Evolutionary conservation across 2,888 invertebrate species (phyloP).

Genomic region (Leptogaster cylindrica): DNA sequence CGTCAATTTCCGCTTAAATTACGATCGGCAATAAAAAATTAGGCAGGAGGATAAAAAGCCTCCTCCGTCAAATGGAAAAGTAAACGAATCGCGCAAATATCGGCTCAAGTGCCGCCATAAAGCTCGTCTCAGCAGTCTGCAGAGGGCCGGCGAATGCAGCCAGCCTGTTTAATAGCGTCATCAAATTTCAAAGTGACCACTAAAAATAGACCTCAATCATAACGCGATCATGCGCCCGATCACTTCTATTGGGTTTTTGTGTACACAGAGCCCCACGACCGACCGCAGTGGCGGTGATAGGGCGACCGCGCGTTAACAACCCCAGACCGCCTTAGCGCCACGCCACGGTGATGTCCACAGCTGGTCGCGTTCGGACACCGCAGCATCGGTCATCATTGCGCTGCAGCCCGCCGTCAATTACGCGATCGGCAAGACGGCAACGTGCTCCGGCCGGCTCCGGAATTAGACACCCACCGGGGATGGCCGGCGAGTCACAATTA

Average conservation of each 20-base stretch:
- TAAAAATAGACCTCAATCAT: slow-evolving; percentile 30
- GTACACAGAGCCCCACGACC: too few relatives aligned
- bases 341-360: too few relatives aligned
- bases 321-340: too few relatives aligned
- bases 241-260: slow-evolving; percentile 24
- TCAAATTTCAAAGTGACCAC: slow-evolving; percentile 31
- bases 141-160: slow-evolving; percentile 2
- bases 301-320: too few relatives aligned
- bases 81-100: slow-evolving; percentile 1
- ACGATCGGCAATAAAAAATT: slow-evolving; percentile 25
- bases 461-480: too few relatives aligned
- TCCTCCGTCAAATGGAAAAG: slow-evolving; percentile 3
- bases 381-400: too few relatives aligned
- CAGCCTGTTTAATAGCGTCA: slow-evolving; percentile 22
- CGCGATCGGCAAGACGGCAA: too few relatives aligned
- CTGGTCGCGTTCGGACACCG: too few relatives aligned
- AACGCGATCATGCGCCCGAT: slow-evolving; percentile 15
- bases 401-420: too few relatives aligned
- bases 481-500: too few relatives aligned
- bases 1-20: slow-evolving; percentile 21
- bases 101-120: background rate
- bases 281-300: too few relatives aligned
- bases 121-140: background rate
- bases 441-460: too few relatives aligned
- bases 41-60: slow-evolving; percentile 23